Evolutionary conservation across 1,140 invertebrate genomes (phyloP).

Genomic region (Thereuonema tuberculata): DNA sequence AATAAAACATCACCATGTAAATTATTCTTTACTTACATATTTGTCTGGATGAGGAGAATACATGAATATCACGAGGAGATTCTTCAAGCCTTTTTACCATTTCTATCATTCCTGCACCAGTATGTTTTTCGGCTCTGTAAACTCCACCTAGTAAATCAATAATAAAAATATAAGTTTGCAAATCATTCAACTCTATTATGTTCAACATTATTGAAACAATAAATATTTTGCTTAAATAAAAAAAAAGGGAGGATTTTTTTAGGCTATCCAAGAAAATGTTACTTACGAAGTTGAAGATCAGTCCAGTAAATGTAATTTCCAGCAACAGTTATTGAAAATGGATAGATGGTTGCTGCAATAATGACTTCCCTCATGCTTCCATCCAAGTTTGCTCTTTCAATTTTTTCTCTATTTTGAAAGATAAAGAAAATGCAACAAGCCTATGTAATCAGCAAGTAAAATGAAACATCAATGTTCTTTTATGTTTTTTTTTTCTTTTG

Average conservation of each 20-base stretch:
- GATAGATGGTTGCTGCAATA: constrained; percentile 83
- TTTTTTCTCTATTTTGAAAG: constrained; percentile 58
- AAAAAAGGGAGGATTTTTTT: constrained; percentile 13
- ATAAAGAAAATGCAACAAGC: constrained; percentile 13
- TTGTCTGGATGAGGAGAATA: constrained; percentile 66
- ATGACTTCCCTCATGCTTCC: constrained; percentile 50
- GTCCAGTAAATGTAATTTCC: constrained; percentile 95
- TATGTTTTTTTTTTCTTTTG: background rate
- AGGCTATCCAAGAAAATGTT: background rate
- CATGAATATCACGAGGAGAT: constrained; percentile 77
- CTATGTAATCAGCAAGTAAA: no score
- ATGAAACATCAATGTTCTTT: no score
- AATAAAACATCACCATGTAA: no score
- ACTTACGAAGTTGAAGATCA: constrained; percentile 67
- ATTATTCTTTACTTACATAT: constrained; percentile 51
- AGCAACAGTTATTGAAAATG: constrained; percentile 86
- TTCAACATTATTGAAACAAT: constrained; percentile 17
- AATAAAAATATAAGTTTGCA: background rate
- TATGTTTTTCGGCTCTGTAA: constrained; percentile 92
- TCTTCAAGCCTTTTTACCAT: constrained; percentile 84
- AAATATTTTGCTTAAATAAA: background rate
- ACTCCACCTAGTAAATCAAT: constrained; percentile 49
- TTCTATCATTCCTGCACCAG: constrained; percentile 84
- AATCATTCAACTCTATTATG: constrained; percentile 5
- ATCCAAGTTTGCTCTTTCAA: constrained; percentile 81